phyloP scores from a whole-genome alignment of 2,113 vertebrate species.

The Mystacornis crossleyi region DNA sequence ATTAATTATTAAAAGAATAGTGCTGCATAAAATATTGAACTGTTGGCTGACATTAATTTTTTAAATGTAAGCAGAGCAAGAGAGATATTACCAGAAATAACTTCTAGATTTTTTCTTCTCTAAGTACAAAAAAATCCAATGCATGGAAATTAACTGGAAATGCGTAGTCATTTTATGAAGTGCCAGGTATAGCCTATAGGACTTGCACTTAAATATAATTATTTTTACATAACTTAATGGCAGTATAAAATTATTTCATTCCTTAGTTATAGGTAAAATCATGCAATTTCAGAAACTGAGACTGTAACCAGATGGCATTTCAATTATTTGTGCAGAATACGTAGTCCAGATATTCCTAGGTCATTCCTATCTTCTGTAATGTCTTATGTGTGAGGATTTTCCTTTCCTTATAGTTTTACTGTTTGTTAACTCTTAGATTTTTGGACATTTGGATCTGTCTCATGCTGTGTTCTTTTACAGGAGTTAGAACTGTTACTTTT shows the following conservation, averaged over 20 bases:
- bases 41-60: conserved; percentile 58
- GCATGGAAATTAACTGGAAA: neutral
- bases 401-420: neutral
- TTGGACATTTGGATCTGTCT: neutral
- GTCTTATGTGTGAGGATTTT: neutral
- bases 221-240: neutral
- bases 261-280: neutral
- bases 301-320: neutral
- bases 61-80: conserved; percentile 44
- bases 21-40: conserved; percentile 72
- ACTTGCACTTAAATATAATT: neutral
- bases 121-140: neutral
- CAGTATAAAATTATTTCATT: neutral
- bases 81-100: conserved; percentile 11
- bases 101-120: conserved; percentile 20
- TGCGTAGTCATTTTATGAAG: neutral
- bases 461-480: neutral
- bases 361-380: neutral
- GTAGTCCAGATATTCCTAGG: neutral
- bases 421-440: neutral
- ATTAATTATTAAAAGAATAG: conserved; percentile 74
- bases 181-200: neutral
- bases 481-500: neutral
- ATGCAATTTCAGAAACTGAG: neutral
- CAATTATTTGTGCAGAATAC: neutral